A percentile compares a stretch with the other conserved stretches of the same genome.
These are phyloP conservation scores for Seriola rivoliana DNA, from an alignment of 2,113 vertebrate species.

Conservation along the genomic window DNA sequence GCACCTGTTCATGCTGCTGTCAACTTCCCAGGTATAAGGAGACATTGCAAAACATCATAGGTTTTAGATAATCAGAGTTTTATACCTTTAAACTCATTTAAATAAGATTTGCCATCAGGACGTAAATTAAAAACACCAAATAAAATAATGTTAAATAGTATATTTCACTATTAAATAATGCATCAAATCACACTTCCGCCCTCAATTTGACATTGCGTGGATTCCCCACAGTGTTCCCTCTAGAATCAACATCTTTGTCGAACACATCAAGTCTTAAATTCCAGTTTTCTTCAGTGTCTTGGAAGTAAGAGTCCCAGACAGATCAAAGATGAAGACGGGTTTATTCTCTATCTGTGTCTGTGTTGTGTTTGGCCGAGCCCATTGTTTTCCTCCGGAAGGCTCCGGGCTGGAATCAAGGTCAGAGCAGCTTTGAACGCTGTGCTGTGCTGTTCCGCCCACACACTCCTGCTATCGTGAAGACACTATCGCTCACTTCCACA, in stretches of 20 bases:
- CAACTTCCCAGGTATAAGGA: conserved; percentile 81
- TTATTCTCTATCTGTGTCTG: conserved; percentile 38
- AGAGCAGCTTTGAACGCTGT: conserved; percentile 49
- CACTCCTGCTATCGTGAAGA: conserved; percentile 33
- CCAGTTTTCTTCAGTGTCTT: conserved; percentile 8
- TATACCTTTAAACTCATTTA: neutral
- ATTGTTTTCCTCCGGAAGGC: conserved; percentile 50
- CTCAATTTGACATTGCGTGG: neutral
- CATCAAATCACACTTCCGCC: neutral
- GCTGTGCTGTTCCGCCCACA: conserved; percentile 42
- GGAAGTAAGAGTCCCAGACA: conserved; percentile 24
- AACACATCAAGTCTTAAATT: neutral
- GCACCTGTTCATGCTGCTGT: conserved; percentile 74
- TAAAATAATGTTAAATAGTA: neutral
- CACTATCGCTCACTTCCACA: conserved; percentile 14
- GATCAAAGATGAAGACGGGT: conserved; percentile 31
- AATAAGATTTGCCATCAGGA: neutral
- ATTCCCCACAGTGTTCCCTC: neutral
- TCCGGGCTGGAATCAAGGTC: conserved; percentile 43
- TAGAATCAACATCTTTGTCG: neutral
- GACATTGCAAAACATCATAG: neutral
- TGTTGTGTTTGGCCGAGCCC: conserved; percentile 55
- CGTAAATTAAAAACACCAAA: too few relatives aligned
- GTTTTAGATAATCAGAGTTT: neutral
- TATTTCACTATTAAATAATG: neutral